phyloP scores from a whole-genome alignment of 2,888 invertebrate genomes.

The Plebejus argus region DNA sequence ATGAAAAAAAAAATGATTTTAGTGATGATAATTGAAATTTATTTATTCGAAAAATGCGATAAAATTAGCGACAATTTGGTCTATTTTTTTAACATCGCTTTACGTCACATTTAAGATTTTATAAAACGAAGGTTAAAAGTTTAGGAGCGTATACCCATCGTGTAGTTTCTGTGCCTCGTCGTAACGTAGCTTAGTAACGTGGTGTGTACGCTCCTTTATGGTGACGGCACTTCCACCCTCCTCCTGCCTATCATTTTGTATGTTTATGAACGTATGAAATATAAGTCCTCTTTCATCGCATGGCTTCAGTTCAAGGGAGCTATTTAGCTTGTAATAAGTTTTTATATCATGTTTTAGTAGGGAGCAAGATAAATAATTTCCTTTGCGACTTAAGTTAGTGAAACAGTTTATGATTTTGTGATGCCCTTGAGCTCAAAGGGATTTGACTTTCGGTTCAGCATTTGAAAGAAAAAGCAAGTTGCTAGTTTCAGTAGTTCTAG shows the following conservation, averaged over 20 bases:
- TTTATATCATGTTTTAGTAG: background rate
- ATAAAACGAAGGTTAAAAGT: background rate
- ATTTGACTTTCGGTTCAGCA: background rate
- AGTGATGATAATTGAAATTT: no score
- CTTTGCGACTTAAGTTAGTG: background rate
- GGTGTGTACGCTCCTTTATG: background rate
- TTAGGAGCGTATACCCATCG: background rate
- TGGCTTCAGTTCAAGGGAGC: conserved; percentile 11
- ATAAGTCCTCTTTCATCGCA: conserved; percentile 26
- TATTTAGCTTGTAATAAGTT: conserved; percentile 24
- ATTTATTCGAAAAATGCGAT: no score
- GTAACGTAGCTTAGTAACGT: background rate
- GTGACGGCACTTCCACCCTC: conserved; percentile 61
- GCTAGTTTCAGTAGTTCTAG: background rate
- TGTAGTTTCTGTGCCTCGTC: background rate
- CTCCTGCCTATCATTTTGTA: conserved; percentile 55
- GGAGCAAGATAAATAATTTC: conserved; percentile 12
- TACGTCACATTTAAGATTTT: no score
- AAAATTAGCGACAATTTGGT: no score
- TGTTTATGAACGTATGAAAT: conserved; percentile 42
- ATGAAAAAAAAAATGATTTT: no score
- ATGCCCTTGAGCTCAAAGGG: background rate
- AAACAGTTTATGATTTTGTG: conserved; percentile 13
- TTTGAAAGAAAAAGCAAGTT: background rate
- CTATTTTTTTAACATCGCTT: no score